phyloP scores from a whole-genome alignment of 1,140 invertebrate species.

The Melanaphis sacchari region DNA sequence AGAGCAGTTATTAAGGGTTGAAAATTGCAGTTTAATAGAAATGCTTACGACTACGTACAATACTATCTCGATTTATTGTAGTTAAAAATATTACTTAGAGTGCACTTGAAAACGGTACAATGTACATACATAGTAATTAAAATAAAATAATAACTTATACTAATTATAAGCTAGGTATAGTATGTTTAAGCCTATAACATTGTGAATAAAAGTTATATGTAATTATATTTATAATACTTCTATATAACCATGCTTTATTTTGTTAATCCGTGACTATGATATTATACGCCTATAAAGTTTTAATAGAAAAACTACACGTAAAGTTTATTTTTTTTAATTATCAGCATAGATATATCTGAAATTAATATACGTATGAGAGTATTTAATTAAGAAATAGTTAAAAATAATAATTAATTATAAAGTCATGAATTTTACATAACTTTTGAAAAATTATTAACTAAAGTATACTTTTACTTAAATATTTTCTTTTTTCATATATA shows the following conservation, averaged over 20 bases:
- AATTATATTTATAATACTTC: neutral
- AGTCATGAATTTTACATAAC: neutral
- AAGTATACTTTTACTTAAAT: neutral
- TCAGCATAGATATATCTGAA: neutral
- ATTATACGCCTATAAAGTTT: neutral
- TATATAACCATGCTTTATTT: neutral
- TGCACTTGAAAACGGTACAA: neutral
- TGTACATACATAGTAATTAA: neutral
- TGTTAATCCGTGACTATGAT: neutral
- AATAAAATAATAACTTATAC: neutral
- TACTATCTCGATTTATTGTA: neutral
- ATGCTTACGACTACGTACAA: neutral
- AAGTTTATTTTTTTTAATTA: neutral
- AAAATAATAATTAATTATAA: neutral
- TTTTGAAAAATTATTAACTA: neutral
- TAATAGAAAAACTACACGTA: neutral
- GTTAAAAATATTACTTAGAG: constrained; percentile 21
- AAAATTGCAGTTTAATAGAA: constrained; percentile 29
- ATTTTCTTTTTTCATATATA: too few species aligned
- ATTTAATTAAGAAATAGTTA: neutral
- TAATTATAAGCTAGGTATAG: neutral
- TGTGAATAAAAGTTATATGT: neutral
- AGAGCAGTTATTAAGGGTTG: constrained; percentile 38
- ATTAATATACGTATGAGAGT: neutral
- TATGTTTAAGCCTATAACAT: neutral